A percentile compares a stretch with the other conserved stretches of the same genome.
phyloP scores from a whole-genome alignment of 2,797 vertebrate species.

The Lagodon rhomboides region DNA sequence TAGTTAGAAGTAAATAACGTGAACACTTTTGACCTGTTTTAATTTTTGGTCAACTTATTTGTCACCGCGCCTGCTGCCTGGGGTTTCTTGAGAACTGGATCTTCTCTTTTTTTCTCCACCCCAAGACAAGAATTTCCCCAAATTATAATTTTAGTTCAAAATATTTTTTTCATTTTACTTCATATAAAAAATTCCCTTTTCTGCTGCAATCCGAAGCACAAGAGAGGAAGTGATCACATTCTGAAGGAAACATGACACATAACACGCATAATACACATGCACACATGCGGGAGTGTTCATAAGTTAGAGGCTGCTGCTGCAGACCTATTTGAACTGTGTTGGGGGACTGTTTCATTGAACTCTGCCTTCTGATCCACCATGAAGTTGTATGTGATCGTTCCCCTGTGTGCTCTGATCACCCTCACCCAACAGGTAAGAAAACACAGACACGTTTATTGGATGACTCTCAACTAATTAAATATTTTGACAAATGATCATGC shows the following conservation, averaged over 20 bases:
- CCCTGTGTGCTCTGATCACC: conserved; percentile 54
- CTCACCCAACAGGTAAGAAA: conserved; percentile 66
- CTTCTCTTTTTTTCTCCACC: too few relatives aligned
- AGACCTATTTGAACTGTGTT: neutral
- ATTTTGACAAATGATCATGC: too few relatives aligned
- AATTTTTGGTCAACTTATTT: too few relatives aligned
- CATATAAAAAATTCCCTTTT: neutral
- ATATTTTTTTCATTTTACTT: too few relatives aligned
- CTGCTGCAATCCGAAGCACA: neutral
- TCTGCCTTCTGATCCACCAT: conserved; percentile 42
- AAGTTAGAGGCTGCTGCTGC: conserved; percentile 4
- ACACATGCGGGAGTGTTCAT: neutral
- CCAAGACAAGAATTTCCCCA: too few relatives aligned
- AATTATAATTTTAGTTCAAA: too few relatives aligned
- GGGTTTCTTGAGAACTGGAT: too few relatives aligned
- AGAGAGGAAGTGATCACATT: neutral
- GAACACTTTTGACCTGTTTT: too few relatives aligned
- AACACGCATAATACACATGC: neutral
- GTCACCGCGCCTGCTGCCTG: too few relatives aligned
- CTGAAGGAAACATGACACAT: neutral
- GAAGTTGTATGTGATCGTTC: conserved; percentile 43
- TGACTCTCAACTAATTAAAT: neutral
- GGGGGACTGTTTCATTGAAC: neutral
- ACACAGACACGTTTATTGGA: neutral
- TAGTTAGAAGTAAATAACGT: too few relatives aligned